A percentile compares a stretch with the other conserved stretches of the same genome.
Evolutionary conservation across 92 coral and sea anemone genomes (phyloP).

Genomic region (Porites rus): DNA sequence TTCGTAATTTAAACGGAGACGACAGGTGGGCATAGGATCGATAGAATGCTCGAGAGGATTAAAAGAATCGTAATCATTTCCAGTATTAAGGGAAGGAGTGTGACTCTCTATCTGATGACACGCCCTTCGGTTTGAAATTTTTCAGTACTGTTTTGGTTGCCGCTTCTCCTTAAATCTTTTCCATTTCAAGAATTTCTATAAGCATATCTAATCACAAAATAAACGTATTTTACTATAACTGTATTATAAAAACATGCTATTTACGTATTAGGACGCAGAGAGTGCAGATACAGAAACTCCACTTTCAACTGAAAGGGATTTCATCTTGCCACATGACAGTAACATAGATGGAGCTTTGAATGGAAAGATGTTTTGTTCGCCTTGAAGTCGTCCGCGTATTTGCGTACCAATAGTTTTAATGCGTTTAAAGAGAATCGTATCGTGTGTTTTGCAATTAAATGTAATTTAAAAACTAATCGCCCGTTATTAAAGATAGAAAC

Average conservation of each 20-base stretch:
- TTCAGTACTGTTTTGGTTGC: background rate
- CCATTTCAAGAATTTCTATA: background rate
- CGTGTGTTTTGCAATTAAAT: conserved; percentile 5
- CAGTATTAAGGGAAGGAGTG: background rate
- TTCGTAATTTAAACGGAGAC: conserved; percentile 5
- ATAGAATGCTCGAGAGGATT: conserved; percentile 1
- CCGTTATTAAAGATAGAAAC: background rate
- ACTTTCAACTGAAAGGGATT: no score
- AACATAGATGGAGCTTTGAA: background rate
- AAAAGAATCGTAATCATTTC: background rate
- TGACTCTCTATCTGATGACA: background rate
- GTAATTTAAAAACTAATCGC: conserved; percentile 1
- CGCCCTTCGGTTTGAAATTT: background rate
- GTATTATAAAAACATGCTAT: conserved; percentile 4
- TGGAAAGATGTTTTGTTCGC: background rate
- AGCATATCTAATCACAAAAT: background rate
- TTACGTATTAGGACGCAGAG: background rate
- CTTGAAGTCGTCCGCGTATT: no score
- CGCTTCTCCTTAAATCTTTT: background rate
- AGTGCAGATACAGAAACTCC: background rate
- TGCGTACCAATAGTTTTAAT: background rate
- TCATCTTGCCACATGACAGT: no score
- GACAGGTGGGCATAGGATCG: conserved; percentile 6
- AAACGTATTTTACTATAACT: background rate
- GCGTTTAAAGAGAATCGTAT: background rate